Evolutionary conservation across 2,797 vertebrate species (phyloP).

Genomic region (Gymnocypris eckloni): DNA sequence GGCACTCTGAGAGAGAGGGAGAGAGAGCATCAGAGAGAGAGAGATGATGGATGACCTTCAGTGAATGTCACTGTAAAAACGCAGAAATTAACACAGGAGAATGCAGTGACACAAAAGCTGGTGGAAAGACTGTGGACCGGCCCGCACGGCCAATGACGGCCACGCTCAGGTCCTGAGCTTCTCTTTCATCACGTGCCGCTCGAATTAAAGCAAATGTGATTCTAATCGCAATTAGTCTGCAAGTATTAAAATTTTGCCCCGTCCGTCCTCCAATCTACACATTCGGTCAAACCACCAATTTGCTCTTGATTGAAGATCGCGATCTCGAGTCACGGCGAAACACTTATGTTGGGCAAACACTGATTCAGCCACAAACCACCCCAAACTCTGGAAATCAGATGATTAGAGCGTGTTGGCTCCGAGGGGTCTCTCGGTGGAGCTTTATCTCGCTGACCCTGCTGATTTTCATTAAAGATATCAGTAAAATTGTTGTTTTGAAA

Average conservation of each 20-base stretch:
- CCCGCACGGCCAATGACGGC: constrained; percentile 50
- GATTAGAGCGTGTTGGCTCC: constrained; percentile 61
- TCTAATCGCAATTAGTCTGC: constrained; percentile 64
- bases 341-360: constrained; percentile 62
- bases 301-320: constrained; percentile 63
- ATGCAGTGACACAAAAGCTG: constrained; percentile 36
- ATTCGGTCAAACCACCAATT: constrained; percentile 57
- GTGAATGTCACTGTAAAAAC: constrained; percentile 63
- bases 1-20: constrained; percentile 19
- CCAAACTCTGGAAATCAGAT: constrained; percentile 63
- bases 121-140: constrained; percentile 11
- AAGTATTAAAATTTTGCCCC: constrained; percentile 59
- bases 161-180: constrained; percentile 29
- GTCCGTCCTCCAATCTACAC: constrained; percentile 57
- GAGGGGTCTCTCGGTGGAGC: constrained; percentile 56
- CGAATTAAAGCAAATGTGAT: constrained; percentile 61
- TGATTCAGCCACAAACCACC: constrained; percentile 55
- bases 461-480: constrained; percentile 70
- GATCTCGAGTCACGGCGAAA: constrained; percentile 58
- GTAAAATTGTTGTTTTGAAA: constrained; percentile 65
- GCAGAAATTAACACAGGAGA: constrained; percentile 51
- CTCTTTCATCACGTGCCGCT: constrained; percentile 52
- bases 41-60: constrained; percentile 55
- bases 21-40: not conserved
- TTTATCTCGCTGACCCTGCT: constrained; percentile 63